These are phyloP conservation scores for Albula goreensis DNA, from an alignment of 2,113 vertebrate genomes.

Conservation along the genomic window DNA sequence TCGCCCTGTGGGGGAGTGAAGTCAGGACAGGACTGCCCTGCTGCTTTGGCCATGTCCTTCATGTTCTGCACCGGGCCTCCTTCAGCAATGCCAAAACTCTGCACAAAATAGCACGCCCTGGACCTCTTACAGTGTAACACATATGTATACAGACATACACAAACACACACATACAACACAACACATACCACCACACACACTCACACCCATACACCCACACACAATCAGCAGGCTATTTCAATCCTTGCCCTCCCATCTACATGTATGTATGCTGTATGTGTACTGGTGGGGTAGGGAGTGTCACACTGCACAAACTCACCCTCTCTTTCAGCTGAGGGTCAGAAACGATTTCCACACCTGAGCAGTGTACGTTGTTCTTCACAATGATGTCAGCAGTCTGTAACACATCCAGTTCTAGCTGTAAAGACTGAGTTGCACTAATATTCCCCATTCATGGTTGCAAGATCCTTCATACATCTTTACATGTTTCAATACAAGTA, in stretches of 20 bases:
- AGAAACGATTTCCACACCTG: conserved; percentile 70
- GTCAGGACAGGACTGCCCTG: conserved; percentile 77
- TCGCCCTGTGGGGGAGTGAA: conserved; percentile 91
- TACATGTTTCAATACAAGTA: no score
- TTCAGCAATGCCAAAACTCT: conserved; percentile 89
- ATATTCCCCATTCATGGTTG: no score
- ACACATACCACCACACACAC: no score
- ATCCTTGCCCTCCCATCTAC: no score
- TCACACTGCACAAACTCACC: conserved; percentile 66
- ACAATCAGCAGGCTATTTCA: not conserved
- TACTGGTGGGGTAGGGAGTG: no score
- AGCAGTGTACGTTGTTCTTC: conserved; percentile 75
- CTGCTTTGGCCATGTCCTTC: conserved; percentile 88
- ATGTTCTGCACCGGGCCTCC: conserved; percentile 80
- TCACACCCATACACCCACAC: not conserved
- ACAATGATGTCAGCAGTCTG: conserved; percentile 86
- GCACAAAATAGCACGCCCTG: conserved; percentile 32
- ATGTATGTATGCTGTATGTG: no score
- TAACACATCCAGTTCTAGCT: conserved; percentile 31
- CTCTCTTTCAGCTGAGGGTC: conserved; percentile 87
- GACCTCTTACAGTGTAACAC: not conserved
- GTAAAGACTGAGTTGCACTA: no score
- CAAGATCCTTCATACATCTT: no score
- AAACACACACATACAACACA: not conserved
- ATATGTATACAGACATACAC: not conserved